Percentiles rank a stretch among this genome's conserved stretches.
These are phyloP conservation scores for Varecia variegata DNA, from an alignment of 2,797 vertebrate genomes.

Conservation along the genomic window DNA sequence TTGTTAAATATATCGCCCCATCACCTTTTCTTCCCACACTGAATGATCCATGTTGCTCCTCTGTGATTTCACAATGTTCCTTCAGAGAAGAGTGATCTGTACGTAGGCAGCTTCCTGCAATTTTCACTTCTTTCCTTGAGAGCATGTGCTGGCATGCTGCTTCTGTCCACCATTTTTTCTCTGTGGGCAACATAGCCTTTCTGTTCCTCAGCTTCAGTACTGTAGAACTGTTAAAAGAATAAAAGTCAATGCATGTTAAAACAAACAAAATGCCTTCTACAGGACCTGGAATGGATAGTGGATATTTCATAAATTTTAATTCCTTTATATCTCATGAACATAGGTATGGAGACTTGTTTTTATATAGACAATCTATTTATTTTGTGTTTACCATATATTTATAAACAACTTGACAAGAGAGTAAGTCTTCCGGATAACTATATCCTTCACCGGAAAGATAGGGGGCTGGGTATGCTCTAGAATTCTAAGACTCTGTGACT, in stretches of 20 bases:
- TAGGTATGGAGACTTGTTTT: neutral
- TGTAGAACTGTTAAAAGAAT: neutral
- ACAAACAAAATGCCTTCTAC: neutral
- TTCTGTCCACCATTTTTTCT: neutral
- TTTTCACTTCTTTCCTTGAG: neutral
- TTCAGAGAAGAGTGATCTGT: neutral
- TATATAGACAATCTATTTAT: neutral
- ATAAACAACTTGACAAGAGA: neutral
- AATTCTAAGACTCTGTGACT: slow-evolving; percentile 69
- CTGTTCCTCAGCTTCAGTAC: neutral
- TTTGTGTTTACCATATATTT: neutral
- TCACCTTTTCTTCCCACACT: neutral
- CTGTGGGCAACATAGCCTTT: neutral
- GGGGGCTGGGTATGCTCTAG: neutral
- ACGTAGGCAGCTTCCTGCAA: neutral
- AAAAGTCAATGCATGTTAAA: neutral
- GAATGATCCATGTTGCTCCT: neutral
- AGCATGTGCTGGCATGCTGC: neutral
- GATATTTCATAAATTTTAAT: neutral
- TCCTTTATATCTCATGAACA: neutral
- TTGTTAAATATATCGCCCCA: neutral
- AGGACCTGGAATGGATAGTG: neutral
- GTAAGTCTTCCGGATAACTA: neutral
- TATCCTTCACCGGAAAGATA: neutral
- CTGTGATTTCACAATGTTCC: neutral